phyloP scores from a whole-genome alignment of 1,140 invertebrate species.

The Trichonephila inaurata region DNA sequence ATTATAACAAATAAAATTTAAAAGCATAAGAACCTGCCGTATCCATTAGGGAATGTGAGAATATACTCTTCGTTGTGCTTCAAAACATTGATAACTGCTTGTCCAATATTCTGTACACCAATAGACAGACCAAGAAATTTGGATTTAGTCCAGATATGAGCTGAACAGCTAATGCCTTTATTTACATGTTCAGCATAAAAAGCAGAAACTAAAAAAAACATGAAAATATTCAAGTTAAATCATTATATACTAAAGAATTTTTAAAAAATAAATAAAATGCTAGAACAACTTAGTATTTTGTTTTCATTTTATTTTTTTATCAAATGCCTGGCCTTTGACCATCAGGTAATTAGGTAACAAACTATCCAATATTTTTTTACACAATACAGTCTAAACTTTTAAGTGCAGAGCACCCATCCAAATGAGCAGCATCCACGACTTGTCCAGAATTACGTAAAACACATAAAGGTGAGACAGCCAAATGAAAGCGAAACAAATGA shows the following conservation, averaged over 20 bases:
- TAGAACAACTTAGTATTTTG: too few relatives aligned
- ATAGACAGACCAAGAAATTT: constrained; percentile 98
- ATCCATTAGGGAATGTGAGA: constrained; percentile 97
- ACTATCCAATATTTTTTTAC: too few relatives aligned
- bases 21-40: constrained; percentile 86
- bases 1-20: not conserved
- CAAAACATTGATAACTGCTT: constrained; percentile 89
- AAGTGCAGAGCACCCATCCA: too few relatives aligned
- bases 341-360: too few relatives aligned
- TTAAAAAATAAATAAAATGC: not conserved
- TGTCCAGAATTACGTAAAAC: too few relatives aligned
- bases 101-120: constrained; percentile 84
- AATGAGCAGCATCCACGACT: too few relatives aligned
- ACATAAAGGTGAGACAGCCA: too few relatives aligned
- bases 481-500: too few relatives aligned
- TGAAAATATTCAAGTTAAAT: constrained; percentile 9
- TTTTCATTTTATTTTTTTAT: too few relatives aligned
- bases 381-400: too few relatives aligned
- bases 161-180: constrained; percentile 94
- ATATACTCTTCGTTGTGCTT: constrained; percentile 95
- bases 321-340: too few relatives aligned
- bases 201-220: constrained; percentile 89
- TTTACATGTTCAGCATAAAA: constrained; percentile 97
- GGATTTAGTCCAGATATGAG: constrained; percentile 98
- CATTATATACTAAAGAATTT: not conserved